A percentile compares a stretch with the other conserved stretches of the same genome.
These are phyloP conservation scores for Ferdinandea cuprea DNA, from an alignment of 2,888 invertebrate genomes.

Conservation along the genomic window DNA sequence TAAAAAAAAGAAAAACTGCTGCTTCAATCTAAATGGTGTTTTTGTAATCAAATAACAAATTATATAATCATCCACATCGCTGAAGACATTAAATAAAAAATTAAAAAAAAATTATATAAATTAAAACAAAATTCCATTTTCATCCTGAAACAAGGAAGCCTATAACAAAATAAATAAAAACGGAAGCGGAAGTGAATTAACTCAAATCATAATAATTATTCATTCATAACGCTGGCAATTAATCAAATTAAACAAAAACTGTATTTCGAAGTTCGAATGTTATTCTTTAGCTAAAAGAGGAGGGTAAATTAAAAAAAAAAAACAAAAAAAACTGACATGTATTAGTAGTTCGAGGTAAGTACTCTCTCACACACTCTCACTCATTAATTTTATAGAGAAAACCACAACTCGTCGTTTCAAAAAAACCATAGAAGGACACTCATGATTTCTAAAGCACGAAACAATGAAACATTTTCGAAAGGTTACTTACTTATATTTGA, in stretches of 20 bases:
- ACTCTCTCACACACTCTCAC: conserved; percentile 66
- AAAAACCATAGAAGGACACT: conserved; percentile 22
- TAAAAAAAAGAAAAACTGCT: conserved; percentile 36
- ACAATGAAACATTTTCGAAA: conserved; percentile 28
- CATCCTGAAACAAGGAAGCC: conserved; percentile 29
- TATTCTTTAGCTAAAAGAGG: conserved; percentile 38
- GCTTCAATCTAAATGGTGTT: conserved; percentile 66
- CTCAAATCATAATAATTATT: conserved; percentile 35
- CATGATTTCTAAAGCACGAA: conserved; percentile 27
- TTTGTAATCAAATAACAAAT: conserved; percentile 61
- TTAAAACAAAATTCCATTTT: conserved; percentile 1
- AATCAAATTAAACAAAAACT: conserved; percentile 35
- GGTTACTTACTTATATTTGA: conserved; percentile 53
- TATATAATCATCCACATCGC: conserved; percentile 45
- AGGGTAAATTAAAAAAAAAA: conserved; percentile 52
- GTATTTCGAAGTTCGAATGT: conserved; percentile 9
- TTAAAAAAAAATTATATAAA: neutral
- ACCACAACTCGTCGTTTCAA: neutral
- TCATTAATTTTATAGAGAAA: conserved; percentile 59
- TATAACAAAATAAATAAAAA: conserved; percentile 29
- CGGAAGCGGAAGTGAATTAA: conserved; percentile 53
- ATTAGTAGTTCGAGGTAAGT: conserved; percentile 71
- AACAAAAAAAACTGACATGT: conserved; percentile 37
- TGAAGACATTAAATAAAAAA: conserved; percentile 30
- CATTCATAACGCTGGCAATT: conserved; percentile 65